Base-by-base conservation (phyloP, 2,113 vertebrate species). In the Lophura nycthemera region DNA sequence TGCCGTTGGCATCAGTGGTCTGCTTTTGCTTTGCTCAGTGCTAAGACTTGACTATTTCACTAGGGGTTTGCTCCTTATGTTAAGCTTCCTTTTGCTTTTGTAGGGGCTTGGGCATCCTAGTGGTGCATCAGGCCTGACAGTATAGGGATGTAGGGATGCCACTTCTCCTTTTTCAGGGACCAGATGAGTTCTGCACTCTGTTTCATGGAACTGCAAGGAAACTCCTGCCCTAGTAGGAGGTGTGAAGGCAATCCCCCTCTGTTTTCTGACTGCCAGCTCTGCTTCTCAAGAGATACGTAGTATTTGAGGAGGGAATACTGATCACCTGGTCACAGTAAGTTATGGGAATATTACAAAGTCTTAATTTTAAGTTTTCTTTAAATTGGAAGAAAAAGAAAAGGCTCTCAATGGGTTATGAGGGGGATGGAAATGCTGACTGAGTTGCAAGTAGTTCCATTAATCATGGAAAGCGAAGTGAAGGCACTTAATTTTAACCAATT, bases 401-500 rank as follows among this genome's bases (percentile, higher is more conserved):
- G 11, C 64, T 95, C 73, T 95, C 89, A 59, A 32, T 86, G 79
- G 78, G 50, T 70, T 95, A 84, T n/a, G 69, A 95, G 42, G 77
- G 57, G 60, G 66, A 65, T 97, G 95, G 96, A 97, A 96, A 96
- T 32, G 52, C 92, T 94, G 97, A 87, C 85, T 27, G 40, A 61
- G 90, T 89, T 86, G 81, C 42, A 83, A n/a, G 47, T 43, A 95
- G 88, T 95, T 93, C 77, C 93, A 93, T 96, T 95, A 96, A 97
- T 97, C 92, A 95, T 86, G 80, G 93, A 97, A 97, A 97, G 43
- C 71, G 57, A 83, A 78, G 67, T 86, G 92, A 95, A 93, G 72
- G 78, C 45, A 92, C 95, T 94, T 91, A 92, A 93, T 89, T 92
- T 91, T 90, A 89, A 95, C 83, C 85, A 91, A 72, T 79, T 96